phyloP scores from a whole-genome alignment of 2,797 vertebrate genomes.

The Gallinago nigripennis region DNA sequence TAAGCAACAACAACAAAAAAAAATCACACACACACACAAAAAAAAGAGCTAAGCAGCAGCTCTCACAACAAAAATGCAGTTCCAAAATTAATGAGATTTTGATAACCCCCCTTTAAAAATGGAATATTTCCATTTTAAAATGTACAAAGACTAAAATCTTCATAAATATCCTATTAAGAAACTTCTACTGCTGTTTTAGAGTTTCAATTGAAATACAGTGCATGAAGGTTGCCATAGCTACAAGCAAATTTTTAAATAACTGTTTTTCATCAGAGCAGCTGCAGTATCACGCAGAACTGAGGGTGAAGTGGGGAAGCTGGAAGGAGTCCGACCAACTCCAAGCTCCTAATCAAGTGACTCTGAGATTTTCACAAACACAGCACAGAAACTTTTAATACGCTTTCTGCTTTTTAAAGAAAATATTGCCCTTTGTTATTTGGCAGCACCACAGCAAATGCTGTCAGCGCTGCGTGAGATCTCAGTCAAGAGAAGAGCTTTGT shows the following conservation, averaged over 20 bases:
- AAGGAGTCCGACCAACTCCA: background rate
- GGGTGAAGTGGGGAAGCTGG: background rate
- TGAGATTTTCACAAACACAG: background rate
- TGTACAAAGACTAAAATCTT: conserved; percentile 36
- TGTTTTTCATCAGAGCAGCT: conserved; percentile 52
- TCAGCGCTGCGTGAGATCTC: background rate
- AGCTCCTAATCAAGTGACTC: background rate
- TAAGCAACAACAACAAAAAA: background rate
- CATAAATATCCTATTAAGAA: conserved; percentile 66
- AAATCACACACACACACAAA: too few species aligned
- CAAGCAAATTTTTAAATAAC: conserved; percentile 70
- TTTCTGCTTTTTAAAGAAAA: background rate
- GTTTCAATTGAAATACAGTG: conserved; percentile 62
- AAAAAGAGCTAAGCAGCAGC: background rate
- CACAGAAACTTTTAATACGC: background rate
- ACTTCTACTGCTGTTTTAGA: conserved; percentile 62
- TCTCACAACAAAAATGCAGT: background rate
- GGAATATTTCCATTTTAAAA: conserved; percentile 50
- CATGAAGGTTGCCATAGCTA: conserved; percentile 75
- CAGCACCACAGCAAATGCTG: background rate
- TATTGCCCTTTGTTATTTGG: background rate
- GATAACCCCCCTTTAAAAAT: conserved; percentile 27
- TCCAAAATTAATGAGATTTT: conserved; percentile 47
- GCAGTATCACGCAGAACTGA: background rate
- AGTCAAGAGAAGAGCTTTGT: background rate